Evolutionary conservation across 2,797 vertebrate genomes (phyloP), one percentile per base, ranked within the genome.

Genomic region (Selene dorsalis): DNA sequence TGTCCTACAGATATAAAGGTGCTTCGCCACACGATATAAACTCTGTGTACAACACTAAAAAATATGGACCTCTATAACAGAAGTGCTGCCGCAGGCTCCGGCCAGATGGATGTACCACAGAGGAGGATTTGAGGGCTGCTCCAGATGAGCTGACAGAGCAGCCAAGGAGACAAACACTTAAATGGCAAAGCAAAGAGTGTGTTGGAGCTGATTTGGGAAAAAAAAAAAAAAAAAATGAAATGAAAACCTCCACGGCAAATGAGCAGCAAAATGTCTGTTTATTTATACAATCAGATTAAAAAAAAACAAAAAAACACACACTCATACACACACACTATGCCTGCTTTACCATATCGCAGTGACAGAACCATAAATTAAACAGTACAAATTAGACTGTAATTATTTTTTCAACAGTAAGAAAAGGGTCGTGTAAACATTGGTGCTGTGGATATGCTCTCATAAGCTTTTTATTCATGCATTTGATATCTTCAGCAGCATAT

Each of bases 361-460:
- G 66, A 80, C 71, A 84, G 39, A 55, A 83, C 77, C 80, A 80
- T 85, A 82, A 88, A 84, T 86, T 85, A 82, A 82, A 79, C 48
- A 30, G 57, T 68, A 84, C 73, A 87, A 76, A 90, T 86, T 73
- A 77, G 80, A 75, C 70, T 61, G 76, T 30, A 79, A 87, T 87
- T 84, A 68, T 69, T 84, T 83, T 70, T 52, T 35, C 32, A 84
- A 77, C 55, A 67, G 61, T 60, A 64, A 58, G 69, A 68, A 67
- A 84, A 73, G 72, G 64, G 58, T 80, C 5, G 64, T 88, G 84
- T 89, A 89, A 90, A 84, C 86, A 89, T 84, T 64, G 78, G 76
- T 74, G 70, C 41, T 11, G 64, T 70, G 62, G 72, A 82, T 80
- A 73, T 45, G 6, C 68, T 75, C 75, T 76, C 24, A 65, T 86